Conservation (phyloP, 1,140 invertebrate genomes). For the Theocolax elegans region DNA sequence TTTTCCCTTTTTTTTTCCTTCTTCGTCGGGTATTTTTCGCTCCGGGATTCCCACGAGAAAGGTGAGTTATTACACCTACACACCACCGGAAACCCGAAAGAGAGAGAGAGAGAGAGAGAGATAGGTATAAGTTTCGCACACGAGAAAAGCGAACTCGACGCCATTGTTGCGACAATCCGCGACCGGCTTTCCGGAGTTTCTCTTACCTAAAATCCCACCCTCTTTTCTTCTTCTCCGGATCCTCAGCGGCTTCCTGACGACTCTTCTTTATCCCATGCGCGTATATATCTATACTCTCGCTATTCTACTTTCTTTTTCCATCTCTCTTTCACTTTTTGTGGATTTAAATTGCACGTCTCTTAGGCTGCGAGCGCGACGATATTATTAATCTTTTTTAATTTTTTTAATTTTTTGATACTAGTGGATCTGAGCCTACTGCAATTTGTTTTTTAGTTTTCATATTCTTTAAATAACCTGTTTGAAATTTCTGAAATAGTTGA, state of each 20-base stretch:
- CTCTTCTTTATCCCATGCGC: not conserved
- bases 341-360: too few relatives aligned
- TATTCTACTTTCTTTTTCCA: not conserved
- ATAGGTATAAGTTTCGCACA: not conserved
- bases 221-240: not conserved
- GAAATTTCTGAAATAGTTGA: too few relatives aligned
- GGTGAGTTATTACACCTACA: conserved; percentile 8
- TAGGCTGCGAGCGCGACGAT: too few relatives aligned
- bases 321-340: too few relatives aligned
- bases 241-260: not conserved
- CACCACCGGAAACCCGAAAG: not conserved
- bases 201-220: not conserved
- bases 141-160: conserved; percentile 2
- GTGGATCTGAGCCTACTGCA: too few relatives aligned
- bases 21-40: not conserved
- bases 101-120: not conserved
- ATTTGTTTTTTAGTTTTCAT: too few relatives aligned
- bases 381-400: too few relatives aligned
- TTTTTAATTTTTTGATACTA: too few relatives aligned
- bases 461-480: too few relatives aligned
- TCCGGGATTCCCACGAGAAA: not conserved
- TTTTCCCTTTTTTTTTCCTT: not conserved
- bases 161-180: conserved; percentile 27
- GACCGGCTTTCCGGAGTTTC: conserved; percentile 18
- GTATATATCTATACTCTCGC: too few relatives aligned